A percentile compares a stretch with the other conserved stretches of the same genome.
These are phyloP conservation scores for Prionace glauca DNA, from an alignment of 2,797 vertebrate species.

Conservation along the genomic window DNA sequence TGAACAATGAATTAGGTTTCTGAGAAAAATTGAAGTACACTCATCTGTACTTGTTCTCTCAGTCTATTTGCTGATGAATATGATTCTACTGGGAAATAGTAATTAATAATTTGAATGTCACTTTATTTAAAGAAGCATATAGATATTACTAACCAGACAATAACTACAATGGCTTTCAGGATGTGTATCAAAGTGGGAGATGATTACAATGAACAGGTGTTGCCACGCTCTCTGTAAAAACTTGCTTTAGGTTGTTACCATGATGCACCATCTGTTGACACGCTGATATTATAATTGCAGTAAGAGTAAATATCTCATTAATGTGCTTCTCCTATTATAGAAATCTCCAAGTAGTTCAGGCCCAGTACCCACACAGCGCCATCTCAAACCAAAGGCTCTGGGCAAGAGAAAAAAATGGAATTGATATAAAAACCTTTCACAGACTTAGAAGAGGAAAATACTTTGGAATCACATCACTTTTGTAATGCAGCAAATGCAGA, in stretches of 20 bases:
- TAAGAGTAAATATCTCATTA: neutral
- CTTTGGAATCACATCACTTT: neutral
- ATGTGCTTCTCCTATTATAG: neutral
- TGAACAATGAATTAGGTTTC: neutral
- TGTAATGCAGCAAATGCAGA: neutral
- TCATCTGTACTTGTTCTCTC: neutral
- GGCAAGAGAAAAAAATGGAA: neutral
- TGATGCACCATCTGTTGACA: constrained; percentile 8
- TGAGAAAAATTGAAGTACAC: neutral
- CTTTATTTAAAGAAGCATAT: neutral
- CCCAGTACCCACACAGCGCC: neutral
- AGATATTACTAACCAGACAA: neutral
- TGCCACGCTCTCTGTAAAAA: neutral
- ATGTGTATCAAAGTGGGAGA: neutral
- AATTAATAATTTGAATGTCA: neutral
- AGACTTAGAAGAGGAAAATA: neutral
- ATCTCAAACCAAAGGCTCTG: neutral
- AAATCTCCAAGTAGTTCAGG: neutral
- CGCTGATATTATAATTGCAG: constrained; percentile 14
- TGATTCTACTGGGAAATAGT: neutral
- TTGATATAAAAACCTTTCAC: neutral
- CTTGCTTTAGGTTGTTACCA: constrained; percentile 22
- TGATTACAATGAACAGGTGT: constrained; percentile 35
- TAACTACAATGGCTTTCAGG: neutral
- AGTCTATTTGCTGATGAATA: neutral